Base-by-base conservation (phyloP, 2,888 invertebrate genomes). In the Hemaris fuciformis region DNA sequence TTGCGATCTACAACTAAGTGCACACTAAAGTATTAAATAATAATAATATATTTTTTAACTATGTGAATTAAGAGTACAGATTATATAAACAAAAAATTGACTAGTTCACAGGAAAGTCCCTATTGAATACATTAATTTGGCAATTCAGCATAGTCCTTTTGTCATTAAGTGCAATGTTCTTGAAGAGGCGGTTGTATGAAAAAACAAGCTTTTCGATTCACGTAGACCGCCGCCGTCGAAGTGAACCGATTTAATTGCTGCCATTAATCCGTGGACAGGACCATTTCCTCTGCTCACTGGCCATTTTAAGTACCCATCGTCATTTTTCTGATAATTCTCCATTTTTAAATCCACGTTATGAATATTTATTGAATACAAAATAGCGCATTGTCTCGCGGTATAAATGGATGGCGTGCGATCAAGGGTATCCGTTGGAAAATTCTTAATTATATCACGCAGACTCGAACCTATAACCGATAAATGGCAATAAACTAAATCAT, bases 201-300 rank as follows among this genome's bases (percentile, higher is more conserved):
- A 72, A 69, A 71, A 70, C 67, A 42, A 66, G 68, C 64, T 69
- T 68, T 62, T 60, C 64, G 62, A 64, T 57, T 45, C 60, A 58
- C 57, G 59, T 59, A 60, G 62, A 62, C 66, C 64, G 63, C 67
- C 62, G 63, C 59, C 67, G 66, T 71, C 75, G 74, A 76, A 73
- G 76, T 77, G 74, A 75, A 80, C 75, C 83, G 83, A 83, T 85
- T 86, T 87, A 87, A 88, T 86, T 84, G 81, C 81, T 66, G 72
- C 74, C 81, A 86, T 87, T 88, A 87, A 88, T 87, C 78, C 76
- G 72, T 67, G 73, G 74, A 75, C 79, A 69, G 64, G 70, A 73
- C 73, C 76, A 70, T 80, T 79, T 77, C 80, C 79, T 77, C 63
- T 64, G 73, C 74, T 66, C 68, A 65, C 69, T 74, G 70, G 68